phyloP scores from a whole-genome alignment of 2,113 vertebrate genomes.

The Camelus bactrianus region DNA sequence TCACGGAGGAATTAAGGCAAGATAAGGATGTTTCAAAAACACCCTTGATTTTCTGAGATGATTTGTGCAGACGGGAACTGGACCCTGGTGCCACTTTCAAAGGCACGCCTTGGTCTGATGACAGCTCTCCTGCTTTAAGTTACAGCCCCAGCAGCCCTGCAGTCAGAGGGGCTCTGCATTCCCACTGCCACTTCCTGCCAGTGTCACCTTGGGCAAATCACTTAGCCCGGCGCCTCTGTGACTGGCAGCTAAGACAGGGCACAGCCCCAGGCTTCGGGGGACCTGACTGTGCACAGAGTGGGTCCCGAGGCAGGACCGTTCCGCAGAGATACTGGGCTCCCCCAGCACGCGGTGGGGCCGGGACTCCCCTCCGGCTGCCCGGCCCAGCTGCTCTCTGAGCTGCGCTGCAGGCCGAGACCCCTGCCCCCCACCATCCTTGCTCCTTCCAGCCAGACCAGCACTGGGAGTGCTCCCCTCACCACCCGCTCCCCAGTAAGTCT shows the following conservation, averaged over 20 bases:
- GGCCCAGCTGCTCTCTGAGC: neutral
- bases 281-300: rapidly evolving
- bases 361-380: neutral
- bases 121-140: neutral
- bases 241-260: neutral
- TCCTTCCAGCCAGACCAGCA: neutral
- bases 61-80: neutral
- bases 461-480: neutral
- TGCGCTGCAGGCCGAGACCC: neutral
- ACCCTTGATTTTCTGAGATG: neutral
- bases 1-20: neutral
- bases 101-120: rapidly evolving
- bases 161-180: too few relatives aligned
- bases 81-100: neutral
- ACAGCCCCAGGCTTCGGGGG: neutral
- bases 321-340: neutral
- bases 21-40: neutral
- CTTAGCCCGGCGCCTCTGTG: neutral
- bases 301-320: too few relatives aligned
- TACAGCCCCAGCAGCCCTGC: neutral
- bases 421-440: neutral
- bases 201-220: neutral
- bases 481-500: neutral
- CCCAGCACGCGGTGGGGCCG: rapidly evolving
- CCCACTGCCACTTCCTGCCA: rapidly evolving